phyloP scores from a whole-genome alignment of 37 sponge, comb jelly and placozoan species.

The Cliona cf. orientalis region DNA sequence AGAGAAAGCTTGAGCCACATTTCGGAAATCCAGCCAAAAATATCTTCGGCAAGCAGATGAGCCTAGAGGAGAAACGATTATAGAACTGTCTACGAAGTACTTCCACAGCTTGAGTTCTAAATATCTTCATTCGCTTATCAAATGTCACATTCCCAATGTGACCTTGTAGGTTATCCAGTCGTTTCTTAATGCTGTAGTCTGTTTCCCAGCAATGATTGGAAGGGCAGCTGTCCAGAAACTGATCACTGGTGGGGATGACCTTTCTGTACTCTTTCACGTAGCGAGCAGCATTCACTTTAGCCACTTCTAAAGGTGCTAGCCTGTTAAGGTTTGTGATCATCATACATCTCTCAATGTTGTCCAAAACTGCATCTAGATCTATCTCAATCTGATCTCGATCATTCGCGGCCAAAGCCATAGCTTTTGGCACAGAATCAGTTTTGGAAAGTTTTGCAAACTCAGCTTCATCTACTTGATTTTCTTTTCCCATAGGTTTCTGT shows the following conservation, averaged over 20 bases:
- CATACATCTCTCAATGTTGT: background rate
- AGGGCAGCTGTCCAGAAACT: background rate
- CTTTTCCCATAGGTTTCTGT: too few species aligned
- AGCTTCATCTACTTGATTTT: too few species aligned
- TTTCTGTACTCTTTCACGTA: background rate
- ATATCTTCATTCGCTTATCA: background rate
- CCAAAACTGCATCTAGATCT: background rate
- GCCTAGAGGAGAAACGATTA: background rate
- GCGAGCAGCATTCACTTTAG: slow-evolving; percentile 4
- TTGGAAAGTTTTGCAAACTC: too few species aligned
- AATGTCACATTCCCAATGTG: slow-evolving; percentile 12
- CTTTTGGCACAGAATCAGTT: too few species aligned
- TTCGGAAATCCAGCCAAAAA: slow-evolving; percentile 62
- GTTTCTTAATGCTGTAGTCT: background rate
- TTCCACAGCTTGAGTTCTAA: background rate
- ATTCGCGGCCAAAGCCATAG: too few species aligned
- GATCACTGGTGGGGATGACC: slow-evolving; percentile 10
- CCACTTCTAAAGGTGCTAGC: background rate
- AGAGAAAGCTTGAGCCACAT: slow-evolving; percentile 51
- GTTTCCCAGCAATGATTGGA: slow-evolving; percentile 4
- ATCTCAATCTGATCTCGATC: background rate
- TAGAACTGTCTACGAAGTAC: background rate
- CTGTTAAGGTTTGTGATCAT: background rate
- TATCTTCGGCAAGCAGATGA: slow-evolving; percentile 38
- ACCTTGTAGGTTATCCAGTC: background rate